These are phyloP conservation scores for Meloidogyne hapla DNA, from an alignment of 1,140 invertebrate genomes.

Conservation along the genomic window DNA sequence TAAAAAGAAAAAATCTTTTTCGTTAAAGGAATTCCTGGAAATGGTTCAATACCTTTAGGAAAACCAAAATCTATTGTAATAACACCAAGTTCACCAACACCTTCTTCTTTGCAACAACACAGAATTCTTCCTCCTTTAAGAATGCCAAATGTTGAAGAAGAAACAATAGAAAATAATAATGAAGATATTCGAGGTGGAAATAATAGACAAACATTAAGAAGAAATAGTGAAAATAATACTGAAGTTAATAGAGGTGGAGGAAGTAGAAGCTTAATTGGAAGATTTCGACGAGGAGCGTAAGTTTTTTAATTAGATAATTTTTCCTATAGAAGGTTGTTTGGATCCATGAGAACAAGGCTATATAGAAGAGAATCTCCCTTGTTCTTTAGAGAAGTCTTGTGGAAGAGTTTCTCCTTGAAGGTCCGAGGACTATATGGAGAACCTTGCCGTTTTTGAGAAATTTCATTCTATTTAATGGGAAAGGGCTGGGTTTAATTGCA, in stretches of 20 bases:
- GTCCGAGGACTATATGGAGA: no score
- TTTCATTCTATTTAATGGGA: no score
- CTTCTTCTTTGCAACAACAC: neutral
- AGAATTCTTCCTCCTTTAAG: constrained; percentile 2
- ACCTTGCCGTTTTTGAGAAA: no score
- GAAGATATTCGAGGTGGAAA: neutral
- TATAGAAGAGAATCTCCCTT: no score
- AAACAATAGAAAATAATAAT: neutral
- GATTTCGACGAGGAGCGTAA: constrained; percentile 2
- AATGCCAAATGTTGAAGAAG: constrained; percentile 2
- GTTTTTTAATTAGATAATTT: no score
- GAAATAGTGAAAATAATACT: neutral
- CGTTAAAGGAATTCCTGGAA: constrained; percentile 12
- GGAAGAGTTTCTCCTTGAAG: no score
- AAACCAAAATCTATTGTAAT: constrained; percentile 16
- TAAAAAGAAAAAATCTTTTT: neutral
- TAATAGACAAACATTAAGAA: neutral
- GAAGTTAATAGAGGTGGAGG: neutral
- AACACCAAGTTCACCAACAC: constrained; percentile 11
- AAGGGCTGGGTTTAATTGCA: no score
- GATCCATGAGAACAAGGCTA: no score
- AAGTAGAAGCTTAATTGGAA: constrained; percentile 1
- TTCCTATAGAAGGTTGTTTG: no score
- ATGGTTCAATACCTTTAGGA: constrained; percentile 16
- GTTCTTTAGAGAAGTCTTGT: no score